Base-by-base conservation (phyloP, 2,113 vertebrate species). In the Abramis brama region DNA sequence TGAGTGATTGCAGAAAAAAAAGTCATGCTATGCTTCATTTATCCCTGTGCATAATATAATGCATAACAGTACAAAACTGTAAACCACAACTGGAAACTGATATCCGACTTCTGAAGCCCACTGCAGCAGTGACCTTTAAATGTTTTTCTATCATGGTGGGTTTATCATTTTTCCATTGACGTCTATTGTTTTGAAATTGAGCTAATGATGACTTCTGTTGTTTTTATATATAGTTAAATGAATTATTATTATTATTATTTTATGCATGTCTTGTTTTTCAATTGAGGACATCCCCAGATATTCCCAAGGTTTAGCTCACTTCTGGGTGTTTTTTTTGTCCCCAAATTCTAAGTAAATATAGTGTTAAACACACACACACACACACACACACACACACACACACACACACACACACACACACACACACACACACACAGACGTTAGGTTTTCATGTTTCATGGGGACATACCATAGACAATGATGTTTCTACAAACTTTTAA, bases 141-240 rank as follows among this genome's bases (percentile, higher is more conserved):
- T 74, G 39, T 74, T 74, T 74, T 74, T 74, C 66, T 68, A 13
- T 74, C 4, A 43, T 11, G 68, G 68, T 71, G 68, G 33, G 39
- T 45, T 74, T 74, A 73, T 74, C 11, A 6, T 74, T 74, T 50
- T 74, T 45, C 71, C 23, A 71, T 43, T 71, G 68, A 71, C 36
- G 36, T 43, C 5, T 23, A 0, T 12, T 71, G 33, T 43, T 39
- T 71, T 71, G 12, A 43, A 23, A 23, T 5, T 70, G 68, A 39
- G 19, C 19, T 71, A 43, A 39, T 39, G 21, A 43, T 23, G 55
- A 57, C 6, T 57, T 21, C 2, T 57, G 1, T 15, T 52, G 13
- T 15, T 52, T 52, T 52, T 15, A 57, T 57, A 57, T 57, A 21
- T 21, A 21, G 19, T 21, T 57, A 57, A 57, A 21, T 57, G 0